Conservation (phyloP, 1,140 invertebrate species). For the Orius laevigatus region DNA sequence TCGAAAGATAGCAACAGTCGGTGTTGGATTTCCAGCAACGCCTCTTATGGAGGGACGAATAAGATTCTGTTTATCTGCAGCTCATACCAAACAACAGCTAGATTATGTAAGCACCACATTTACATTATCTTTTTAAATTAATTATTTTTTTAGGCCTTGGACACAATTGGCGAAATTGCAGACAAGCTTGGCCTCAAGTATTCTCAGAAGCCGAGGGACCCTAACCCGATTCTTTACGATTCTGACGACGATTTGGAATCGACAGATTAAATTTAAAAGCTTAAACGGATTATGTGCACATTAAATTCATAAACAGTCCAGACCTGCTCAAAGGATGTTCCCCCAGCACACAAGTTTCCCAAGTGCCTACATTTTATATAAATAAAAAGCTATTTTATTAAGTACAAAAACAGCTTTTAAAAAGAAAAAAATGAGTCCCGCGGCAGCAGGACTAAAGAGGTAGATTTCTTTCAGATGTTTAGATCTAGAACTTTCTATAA, state of each 20-base stretch:
- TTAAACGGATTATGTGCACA: neutral
- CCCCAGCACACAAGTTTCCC: no score
- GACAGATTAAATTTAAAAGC: neutral
- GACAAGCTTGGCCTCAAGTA: slow-evolving; percentile 52
- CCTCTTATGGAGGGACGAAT: slow-evolving; percentile 85
- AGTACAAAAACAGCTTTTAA: no score
- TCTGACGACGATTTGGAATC: neutral
- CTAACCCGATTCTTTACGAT: slow-evolving; percentile 30
- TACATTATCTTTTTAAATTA: neutral
- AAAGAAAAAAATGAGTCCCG: no score
- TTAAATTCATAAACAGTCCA: no score
- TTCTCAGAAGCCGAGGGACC: slow-evolving; percentile 41
- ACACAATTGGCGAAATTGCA: slow-evolving; percentile 48
- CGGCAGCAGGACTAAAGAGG: no score
- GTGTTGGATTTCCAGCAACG: slow-evolving; percentile 97
- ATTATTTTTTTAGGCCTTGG: slow-evolving; percentile 35
- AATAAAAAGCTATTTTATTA: no score
- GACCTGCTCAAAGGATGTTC: no score
- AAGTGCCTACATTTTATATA: no score
- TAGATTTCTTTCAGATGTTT: no score
- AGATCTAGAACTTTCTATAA: no score
- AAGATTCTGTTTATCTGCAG: slow-evolving; percentile 88
- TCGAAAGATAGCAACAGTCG: slow-evolving; percentile 77
- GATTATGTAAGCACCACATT: slow-evolving; percentile 48
- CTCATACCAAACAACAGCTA: slow-evolving; percentile 89